phyloP scores from a whole-genome alignment of 1,140 invertebrate species.

The Drosophila bocqueti region DNA sequence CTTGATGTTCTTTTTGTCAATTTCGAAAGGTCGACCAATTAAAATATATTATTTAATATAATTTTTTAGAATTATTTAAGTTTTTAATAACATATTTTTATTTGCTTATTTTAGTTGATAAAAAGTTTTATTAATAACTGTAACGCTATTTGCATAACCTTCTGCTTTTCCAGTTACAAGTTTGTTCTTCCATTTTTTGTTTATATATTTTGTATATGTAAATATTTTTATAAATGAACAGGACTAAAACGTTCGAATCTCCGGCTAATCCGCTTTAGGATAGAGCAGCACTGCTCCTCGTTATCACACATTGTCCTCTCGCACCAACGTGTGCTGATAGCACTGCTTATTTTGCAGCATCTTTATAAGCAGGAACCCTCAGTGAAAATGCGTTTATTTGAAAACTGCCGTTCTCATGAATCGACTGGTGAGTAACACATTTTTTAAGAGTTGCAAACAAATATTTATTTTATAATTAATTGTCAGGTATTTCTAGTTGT shows the following conservation, averaged over 20 bases:
- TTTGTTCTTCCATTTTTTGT: neutral
- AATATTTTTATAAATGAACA: neutral
- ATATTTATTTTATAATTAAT: neutral
- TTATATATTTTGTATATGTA: neutral
- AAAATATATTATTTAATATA: neutral
- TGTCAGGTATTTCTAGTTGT: constrained; percentile 1
- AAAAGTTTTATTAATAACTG: too few species aligned
- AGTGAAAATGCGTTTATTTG: neutral
- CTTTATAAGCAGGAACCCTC: neutral
- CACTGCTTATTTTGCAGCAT: constrained; percentile 7
- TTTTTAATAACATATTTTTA: neutral
- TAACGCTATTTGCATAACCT: neutral
- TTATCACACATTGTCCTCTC: neutral
- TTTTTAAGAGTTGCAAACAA: neutral
- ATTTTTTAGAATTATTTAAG: neutral
- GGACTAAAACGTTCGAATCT: neutral
- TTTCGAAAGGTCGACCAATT: too few species aligned
- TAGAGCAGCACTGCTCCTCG: neutral
- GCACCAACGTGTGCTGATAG: neutral
- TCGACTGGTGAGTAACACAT: neutral
- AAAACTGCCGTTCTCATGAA: constrained; percentile 4
- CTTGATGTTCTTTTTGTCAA: neutral
- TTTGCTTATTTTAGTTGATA: too few species aligned
- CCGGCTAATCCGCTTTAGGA: neutral
- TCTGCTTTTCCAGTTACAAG: neutral